A percentile compares a stretch with the other conserved stretches of the same genome.
phyloP scores from a whole-genome alignment of 2,797 vertebrate species.

The Brachyalestes nurse region DNA sequence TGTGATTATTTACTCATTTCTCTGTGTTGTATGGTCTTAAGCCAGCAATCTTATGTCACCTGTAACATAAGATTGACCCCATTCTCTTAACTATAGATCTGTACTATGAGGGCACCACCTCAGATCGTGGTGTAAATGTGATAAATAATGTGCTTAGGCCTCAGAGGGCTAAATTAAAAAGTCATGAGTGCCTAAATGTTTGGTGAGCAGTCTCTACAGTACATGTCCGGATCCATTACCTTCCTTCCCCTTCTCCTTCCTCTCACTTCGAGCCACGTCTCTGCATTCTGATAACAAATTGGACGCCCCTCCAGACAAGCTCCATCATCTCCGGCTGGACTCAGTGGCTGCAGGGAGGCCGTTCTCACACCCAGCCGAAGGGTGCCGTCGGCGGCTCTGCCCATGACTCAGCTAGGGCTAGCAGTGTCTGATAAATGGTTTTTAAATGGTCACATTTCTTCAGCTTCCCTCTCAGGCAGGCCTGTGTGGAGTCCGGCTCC shows the following conservation, averaged over 20 bases:
- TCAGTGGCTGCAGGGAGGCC: slow-evolving; percentile 4
- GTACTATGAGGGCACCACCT: too few relatives aligned
- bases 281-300: not conserved
- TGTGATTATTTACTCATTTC: too few relatives aligned
- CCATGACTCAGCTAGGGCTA: slow-evolving; percentile 41
- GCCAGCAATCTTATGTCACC: too few relatives aligned
- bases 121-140: too few relatives aligned
- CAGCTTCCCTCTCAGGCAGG: slow-evolving; percentile 39
- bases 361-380: slow-evolving; percentile 35
- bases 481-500: slow-evolving; percentile 47
- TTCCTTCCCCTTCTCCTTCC: not conserved
- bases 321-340: not conserved
- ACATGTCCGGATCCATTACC: not conserved
- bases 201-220: too few relatives aligned
- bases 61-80: too few relatives aligned
- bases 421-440: slow-evolving; percentile 52
- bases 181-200: too few relatives aligned
- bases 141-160: too few relatives aligned
- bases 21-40: too few relatives aligned
- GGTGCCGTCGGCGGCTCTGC: slow-evolving; percentile 46
- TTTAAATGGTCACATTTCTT: slow-evolving; percentile 44
- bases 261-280: not conserved
- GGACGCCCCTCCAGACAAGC: not conserved
- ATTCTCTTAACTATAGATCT: too few relatives aligned
- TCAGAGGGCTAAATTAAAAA: too few relatives aligned